Evolutionary conservation across 1,140 invertebrate genomes (phyloP).

Genomic region (Drosophila ananassae): DNA sequence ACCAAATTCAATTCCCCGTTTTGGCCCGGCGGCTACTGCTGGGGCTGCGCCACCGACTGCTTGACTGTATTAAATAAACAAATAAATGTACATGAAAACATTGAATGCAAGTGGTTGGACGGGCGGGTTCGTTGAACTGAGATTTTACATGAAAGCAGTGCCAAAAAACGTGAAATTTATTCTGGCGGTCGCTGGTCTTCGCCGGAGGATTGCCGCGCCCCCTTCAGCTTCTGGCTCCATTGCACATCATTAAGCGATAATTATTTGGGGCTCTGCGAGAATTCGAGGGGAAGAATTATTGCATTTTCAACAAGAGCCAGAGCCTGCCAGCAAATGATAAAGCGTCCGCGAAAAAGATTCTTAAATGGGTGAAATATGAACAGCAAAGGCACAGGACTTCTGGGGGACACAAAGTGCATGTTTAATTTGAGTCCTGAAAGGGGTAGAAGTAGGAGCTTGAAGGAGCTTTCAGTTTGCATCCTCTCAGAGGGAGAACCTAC

Average conservation of each 20-base stretch:
- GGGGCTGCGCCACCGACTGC: not conserved
- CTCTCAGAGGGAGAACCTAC: no score
- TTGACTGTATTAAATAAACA: conserved; percentile 36
- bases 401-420: not conserved
- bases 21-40: conserved; percentile 5
- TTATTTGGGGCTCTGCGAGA: conserved; percentile 49
- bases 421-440: not conserved
- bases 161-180: conserved; percentile 68
- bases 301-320: conserved; percentile 28
- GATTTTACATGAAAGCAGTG: conserved; percentile 20
- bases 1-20: conserved; percentile 47
- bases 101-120: not conserved
- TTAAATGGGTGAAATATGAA: conserved; percentile 34
- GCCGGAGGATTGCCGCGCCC: not conserved
- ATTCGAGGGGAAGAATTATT: conserved; percentile 43
- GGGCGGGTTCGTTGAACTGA: conserved; percentile 44
- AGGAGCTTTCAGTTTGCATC: no score
- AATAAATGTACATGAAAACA: conserved; percentile 32
- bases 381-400: not conserved
- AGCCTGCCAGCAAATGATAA: conserved; percentile 25
- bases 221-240: conserved; percentile 31
- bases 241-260: conserved; percentile 81
- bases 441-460: not conserved
- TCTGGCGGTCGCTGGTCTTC: conserved; percentile 16
- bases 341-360: conserved; percentile 19